Evolutionary conservation across 2,797 vertebrate genomes (phyloP).

Genomic region (Carcharodon carcharias): DNA sequence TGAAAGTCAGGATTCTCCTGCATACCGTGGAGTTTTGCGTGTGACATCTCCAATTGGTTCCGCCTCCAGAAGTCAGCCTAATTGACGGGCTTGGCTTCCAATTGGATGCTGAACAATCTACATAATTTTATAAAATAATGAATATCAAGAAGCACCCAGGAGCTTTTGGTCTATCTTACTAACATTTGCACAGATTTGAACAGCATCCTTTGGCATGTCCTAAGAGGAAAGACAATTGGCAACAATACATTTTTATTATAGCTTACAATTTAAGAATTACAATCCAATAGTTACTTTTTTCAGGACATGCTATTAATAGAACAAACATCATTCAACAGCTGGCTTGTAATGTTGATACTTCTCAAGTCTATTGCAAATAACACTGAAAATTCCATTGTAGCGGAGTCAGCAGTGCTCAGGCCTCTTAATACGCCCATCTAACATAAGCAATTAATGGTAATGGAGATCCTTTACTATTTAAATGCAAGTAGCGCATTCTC

Average conservation of each 20-base stretch:
- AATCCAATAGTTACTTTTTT: neutral
- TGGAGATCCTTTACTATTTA: neutral
- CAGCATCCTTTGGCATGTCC: neutral
- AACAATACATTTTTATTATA: neutral
- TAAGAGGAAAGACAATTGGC: neutral
- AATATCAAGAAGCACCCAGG: neutral
- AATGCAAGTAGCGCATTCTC: neutral
- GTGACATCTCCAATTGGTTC: no score
- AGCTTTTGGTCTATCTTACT: neutral
- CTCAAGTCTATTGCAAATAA: neutral
- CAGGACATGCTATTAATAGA: neutral
- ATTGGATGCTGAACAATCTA: neutral
- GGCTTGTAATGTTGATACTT: neutral
- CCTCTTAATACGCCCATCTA: neutral
- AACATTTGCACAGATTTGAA: neutral
- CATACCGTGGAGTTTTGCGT: no score
- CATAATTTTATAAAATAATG: neutral
- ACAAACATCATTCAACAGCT: neutral
- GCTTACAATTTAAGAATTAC: neutral
- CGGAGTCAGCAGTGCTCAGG: neutral
- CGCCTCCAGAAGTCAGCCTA: no score
- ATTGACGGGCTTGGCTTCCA: no score
- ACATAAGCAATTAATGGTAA: neutral
- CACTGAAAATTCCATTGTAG: neutral
- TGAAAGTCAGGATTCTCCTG: no score